Percentiles rank a stretch among this genome's conserved stretches.
Evolutionary conservation across 92 coral and sea anemone genomes (phyloP).

Genomic region (Metridium senile): DNA sequence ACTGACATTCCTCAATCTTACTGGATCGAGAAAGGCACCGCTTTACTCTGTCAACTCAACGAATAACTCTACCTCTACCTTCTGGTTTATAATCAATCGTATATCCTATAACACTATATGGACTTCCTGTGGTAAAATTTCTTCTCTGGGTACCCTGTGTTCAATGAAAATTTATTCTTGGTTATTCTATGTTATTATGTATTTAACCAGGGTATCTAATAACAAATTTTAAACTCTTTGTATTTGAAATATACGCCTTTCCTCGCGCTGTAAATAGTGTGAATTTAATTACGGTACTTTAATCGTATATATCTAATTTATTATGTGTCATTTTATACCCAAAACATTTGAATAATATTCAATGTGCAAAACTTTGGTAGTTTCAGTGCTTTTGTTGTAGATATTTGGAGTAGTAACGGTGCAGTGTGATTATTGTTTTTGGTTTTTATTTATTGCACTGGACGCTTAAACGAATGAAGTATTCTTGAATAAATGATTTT

Average conservation of each 20-base stretch:
- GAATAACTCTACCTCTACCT: slow-evolving; percentile 48
- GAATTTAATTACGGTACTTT: not conserved
- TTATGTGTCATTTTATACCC: not conserved
- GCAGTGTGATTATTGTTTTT: not conserved
- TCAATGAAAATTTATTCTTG: too few relatives aligned
- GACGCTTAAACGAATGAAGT: not conserved
- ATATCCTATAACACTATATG: too few relatives aligned
- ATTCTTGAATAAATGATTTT: slow-evolving; percentile 7
- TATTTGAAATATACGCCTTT: not conserved
- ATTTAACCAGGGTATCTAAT: too few relatives aligned
- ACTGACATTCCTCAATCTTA: slow-evolving; percentile 81
- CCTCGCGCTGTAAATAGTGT: slow-evolving; percentile 7
- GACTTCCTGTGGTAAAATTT: too few relatives aligned
- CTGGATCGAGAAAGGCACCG: slow-evolving; percentile 99
- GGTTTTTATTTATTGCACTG: not conserved
- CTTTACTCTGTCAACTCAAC: slow-evolving; percentile 90
- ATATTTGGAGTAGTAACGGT: not conserved
- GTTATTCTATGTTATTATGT: too few relatives aligned
- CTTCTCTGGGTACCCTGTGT: not conserved
- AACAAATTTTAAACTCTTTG: too few relatives aligned
- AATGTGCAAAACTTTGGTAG: not conserved
- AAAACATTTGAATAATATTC: not conserved
- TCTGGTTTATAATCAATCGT: not conserved
- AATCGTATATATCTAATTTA: not conserved
- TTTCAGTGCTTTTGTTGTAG: not conserved